Conservation (phyloP, 1,140 invertebrate genomes). For the Andricus grossulariae region DNA sequence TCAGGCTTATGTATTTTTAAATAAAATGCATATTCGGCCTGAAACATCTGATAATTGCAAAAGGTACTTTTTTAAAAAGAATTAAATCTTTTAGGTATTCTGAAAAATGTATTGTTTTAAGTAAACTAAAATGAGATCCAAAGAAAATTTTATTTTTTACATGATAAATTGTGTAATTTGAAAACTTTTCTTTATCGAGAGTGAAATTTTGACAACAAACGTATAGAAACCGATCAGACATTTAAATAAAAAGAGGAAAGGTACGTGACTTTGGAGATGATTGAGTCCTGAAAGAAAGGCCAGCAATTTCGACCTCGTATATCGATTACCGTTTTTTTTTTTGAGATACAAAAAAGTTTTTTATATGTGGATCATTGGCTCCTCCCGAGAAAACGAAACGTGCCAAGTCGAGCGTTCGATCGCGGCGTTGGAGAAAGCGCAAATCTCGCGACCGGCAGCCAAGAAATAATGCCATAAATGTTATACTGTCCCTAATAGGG, state of each 20-base stretch:
- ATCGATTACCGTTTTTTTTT: conserved; percentile 1
- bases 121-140: no score
- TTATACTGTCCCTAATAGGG: conserved; percentile 58
- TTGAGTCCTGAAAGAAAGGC: background rate
- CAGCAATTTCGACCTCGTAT: conserved; percentile 1
- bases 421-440: conserved; percentile 49
- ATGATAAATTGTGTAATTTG: no score
- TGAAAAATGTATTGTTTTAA: no score
- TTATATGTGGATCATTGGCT: conserved; percentile 41
- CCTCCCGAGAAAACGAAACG: conserved; percentile 43
- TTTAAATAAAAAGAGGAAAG: background rate
- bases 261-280: background rate
- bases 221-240: no score
- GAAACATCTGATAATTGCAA: no score
- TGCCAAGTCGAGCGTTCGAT: conserved; percentile 45
- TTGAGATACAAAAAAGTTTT: background rate
- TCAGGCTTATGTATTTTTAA: no score
- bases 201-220: no score
- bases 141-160: no score
- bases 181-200: no score
- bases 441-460: conserved; percentile 52
- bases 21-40: no score
- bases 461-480: conserved; percentile 53
- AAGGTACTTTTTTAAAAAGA: no score
- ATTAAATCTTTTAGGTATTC: no score